Evolutionary conservation across 1,140 invertebrate species (phyloP), one percentile per base, ranked within the genome.

Genomic region (Nephotettix cincticeps): DNA sequence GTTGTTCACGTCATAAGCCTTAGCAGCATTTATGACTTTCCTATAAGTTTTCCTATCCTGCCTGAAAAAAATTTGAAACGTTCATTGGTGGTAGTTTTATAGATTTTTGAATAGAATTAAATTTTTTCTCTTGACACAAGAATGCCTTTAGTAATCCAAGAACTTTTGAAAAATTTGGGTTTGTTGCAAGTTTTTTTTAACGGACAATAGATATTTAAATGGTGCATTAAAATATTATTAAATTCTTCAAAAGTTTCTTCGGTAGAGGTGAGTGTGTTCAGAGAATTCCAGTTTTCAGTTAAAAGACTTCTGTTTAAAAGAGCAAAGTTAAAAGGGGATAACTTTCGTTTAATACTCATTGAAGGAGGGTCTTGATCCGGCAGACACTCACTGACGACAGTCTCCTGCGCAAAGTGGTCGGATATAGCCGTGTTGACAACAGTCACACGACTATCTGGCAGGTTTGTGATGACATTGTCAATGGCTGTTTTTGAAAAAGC

Each of bases 91-190:
- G 58, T 63, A 27, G 23, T 6, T 21, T 28, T 63, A 4, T 63
- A 14, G 19, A 63, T 63, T 28, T 27, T 14, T 13, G 23, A 63
- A 21, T 63, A 63, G 28, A 63, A 63, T 19, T 14, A 28, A 14
- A 63, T 13, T 30, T n/a, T n/a, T n/a, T n/a, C n/a, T n/a, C n/a
- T n/a, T n/a, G n/a, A n/a, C n/a, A n/a, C n/a, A n/a, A n/a, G 58
- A 63, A 63, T 30, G 28, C 58, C 58, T 63, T 27, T 27, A 21
- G 58, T 63, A 27, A 63, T 63, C 58, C 58, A 63, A 9, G 9
- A 11, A 21, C 29, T 14, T 27, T 63, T 27, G 9, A 25, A 27
- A 9, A 14, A 3, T 28, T 29, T 63, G 6, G 29, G 29, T 63
- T 63, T 63, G 9, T 63, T 6, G 23, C 28, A 2, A 6, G 9